Base-by-base conservation (phyloP, 2,888 invertebrate genomes). In the Synanthedon myopaeformis region DNA sequence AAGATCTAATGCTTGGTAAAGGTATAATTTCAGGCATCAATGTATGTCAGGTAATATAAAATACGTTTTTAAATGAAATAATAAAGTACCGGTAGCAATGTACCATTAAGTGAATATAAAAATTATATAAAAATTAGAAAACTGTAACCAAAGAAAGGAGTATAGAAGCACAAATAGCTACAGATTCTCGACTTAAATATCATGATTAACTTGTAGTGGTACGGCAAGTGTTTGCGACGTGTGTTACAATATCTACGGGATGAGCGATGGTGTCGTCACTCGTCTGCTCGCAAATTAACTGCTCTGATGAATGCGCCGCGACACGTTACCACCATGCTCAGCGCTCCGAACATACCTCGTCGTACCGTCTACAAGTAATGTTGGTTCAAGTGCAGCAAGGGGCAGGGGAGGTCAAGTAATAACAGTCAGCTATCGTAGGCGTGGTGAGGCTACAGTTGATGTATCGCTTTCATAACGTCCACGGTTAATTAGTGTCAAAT, bases 261-360 rank as follows among this genome's bases (percentile, higher is more conserved):
- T 85, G 85, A 85, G 81, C 74, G 84, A 85, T 86, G 82, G 71
- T 80, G 74, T 72, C 74, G 74, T 79, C 78, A 79, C 79, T 82
- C 81, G 80, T 82, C 76, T 78, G 79, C 76, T 82, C 72, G 71
- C 82, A 84, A 85, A 85, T 85, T 85, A 85, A 82, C 82, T 82
- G 74, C 74, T 74, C 79, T 84, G 84, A 84, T 82, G 78, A 83
- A 83, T 83, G 76, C 76, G 70, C 70, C 64, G 61, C 64, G 70
- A 73, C 72, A 69, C 59, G 61, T 57, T 61, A 69, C 82, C 82
- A 75, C 52, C 57, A 54, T 58, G 49, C 28, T 28, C 19, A 65
- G 78, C 75, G 60, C 79, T 59, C 57, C 59, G 54, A 62, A 55
- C 54, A 58, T 54, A 53, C 56, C 55, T 62, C 51, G 53, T 59